Percentiles rank a stretch among this genome's conserved stretches.
Evolutionary conservation across 2,113 vertebrate species (phyloP).

Genomic region (Thomomys bottae): DNA sequence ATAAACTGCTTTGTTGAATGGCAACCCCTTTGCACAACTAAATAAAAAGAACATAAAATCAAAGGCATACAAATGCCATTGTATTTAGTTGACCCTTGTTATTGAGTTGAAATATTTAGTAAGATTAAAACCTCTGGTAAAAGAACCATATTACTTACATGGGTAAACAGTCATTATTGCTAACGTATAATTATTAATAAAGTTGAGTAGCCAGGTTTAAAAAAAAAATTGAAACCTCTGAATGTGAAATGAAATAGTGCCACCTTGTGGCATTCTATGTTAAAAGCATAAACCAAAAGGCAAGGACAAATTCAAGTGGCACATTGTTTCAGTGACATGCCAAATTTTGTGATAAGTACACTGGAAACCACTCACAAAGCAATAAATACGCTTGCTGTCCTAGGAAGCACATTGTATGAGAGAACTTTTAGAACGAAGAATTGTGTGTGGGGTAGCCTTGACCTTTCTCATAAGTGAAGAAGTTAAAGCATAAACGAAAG

Average conservation of each 20-base stretch:
- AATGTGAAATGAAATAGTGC: slow-evolving; percentile 33
- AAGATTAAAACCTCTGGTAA: slow-evolving; percentile 53
- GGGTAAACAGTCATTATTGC: neutral
- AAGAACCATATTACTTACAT: neutral
- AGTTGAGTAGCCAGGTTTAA: neutral
- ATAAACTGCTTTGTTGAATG: too few relatives aligned
- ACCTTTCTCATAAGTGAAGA: neutral
- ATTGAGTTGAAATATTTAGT: slow-evolving; percentile 33
- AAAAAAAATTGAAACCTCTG: neutral
- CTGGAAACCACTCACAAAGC: neutral
- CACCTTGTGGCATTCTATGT: slow-evolving; percentile 70
- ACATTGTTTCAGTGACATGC: neutral
- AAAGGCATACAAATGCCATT: slow-evolving; percentile 39
- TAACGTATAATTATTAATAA: neutral
- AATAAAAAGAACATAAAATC: neutral
- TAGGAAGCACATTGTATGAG: neutral
- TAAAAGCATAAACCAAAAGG: slow-evolving; percentile 40
- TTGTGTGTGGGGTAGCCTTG: neutral
- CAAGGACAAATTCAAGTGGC: neutral
- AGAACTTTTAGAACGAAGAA: neutral
- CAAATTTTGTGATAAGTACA: neutral
- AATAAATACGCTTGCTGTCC: neutral
- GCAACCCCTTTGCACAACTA: too few relatives aligned
- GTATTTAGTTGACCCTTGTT: slow-evolving; percentile 10
- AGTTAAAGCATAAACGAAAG: neutral